A percentile compares a stretch with the other conserved stretches of the same genome.
phyloP scores from a whole-genome alignment of 1,140 invertebrate species.

The Zaprionus gabonicus region DNA sequence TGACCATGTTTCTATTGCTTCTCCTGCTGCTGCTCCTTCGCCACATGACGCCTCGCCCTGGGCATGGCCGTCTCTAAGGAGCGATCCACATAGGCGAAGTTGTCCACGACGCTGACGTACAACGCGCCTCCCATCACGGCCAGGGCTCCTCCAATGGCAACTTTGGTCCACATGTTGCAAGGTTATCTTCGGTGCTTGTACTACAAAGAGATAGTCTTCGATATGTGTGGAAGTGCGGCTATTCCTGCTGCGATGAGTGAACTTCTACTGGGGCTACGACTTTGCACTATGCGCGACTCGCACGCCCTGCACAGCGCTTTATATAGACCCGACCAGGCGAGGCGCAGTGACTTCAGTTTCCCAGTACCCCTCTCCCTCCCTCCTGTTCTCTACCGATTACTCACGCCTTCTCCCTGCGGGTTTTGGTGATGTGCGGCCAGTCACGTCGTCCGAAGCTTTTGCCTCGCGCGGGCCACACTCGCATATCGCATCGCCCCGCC shows the following conservation, averaged over 20 bases:
- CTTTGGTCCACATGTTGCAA: conserved; percentile 65
- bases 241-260: neutral
- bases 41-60: conserved; percentile 40
- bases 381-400: neutral
- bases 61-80: conserved; percentile 69
- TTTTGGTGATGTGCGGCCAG: conserved; percentile 60
- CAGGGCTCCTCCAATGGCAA: conserved; percentile 61
- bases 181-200: neutral
- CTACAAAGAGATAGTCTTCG: too few species aligned
- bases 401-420: conserved; percentile 14
- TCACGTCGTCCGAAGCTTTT: conserved; percentile 68
- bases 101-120: conserved; percentile 59
- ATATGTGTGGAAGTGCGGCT: neutral
- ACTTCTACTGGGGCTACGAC: conserved; percentile 7
- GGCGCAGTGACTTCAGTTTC: conserved; percentile 16
- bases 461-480: neutral
- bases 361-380: neutral
- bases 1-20: neutral
- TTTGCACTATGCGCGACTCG: conserved; percentile 65
- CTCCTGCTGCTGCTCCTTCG: conserved; percentile 26
- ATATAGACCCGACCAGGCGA: conserved; percentile 38
- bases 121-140: conserved; percentile 61
- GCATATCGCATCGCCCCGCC: neutral
- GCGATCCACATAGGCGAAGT: conserved; percentile 72
- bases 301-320: conserved; percentile 51